phyloP scores from a whole-genome alignment of 2,113 vertebrate species.

The Pseudopodoces humilis region DNA sequence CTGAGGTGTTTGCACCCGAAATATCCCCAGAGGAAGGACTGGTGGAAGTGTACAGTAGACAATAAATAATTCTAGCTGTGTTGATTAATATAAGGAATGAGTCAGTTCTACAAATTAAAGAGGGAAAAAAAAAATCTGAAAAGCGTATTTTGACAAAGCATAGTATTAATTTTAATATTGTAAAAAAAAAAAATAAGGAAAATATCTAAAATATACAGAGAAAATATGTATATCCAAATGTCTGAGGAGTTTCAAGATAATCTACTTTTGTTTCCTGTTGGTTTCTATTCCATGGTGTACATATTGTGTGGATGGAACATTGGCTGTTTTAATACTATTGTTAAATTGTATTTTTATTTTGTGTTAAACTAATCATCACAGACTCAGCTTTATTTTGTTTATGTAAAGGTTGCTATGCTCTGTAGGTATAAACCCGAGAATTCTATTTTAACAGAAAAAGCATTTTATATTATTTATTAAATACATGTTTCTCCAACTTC shows the following conservation, averaged over 20 bases:
- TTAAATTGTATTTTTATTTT: conserved; percentile 71
- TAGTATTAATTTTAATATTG: conserved; percentile 58
- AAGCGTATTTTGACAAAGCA: conserved; percentile 50
- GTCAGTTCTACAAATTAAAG: background rate
- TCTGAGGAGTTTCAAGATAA: conserved; percentile 12
- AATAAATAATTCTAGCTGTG: background rate
- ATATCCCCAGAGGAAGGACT: background rate
- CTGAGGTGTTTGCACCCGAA: background rate
- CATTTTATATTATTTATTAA: conserved; percentile 81
- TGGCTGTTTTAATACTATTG: conserved; percentile 53
- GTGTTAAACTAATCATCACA: conserved; percentile 67
- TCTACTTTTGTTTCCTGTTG: conserved; percentile 54
- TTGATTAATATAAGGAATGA: background rate
- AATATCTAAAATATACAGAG: conserved; percentile 52
- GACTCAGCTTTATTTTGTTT: conserved; percentile 71
- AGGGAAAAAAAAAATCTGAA: background rate
- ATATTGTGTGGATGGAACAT: conserved; percentile 56
- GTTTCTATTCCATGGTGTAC: conserved; percentile 55
- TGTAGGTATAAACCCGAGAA: conserved; percentile 63
- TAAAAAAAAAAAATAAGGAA: conserved; percentile 40
- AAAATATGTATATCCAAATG: conserved; percentile 32
- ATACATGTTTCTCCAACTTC: conserved; percentile 62
- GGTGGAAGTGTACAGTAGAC: conserved; percentile 2
- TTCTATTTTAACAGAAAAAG: conserved; percentile 75
- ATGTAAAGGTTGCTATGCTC: conserved; percentile 63